Conservation (phyloP, 2,797 vertebrate genomes). For the Leuciscus waleckii region DNA sequence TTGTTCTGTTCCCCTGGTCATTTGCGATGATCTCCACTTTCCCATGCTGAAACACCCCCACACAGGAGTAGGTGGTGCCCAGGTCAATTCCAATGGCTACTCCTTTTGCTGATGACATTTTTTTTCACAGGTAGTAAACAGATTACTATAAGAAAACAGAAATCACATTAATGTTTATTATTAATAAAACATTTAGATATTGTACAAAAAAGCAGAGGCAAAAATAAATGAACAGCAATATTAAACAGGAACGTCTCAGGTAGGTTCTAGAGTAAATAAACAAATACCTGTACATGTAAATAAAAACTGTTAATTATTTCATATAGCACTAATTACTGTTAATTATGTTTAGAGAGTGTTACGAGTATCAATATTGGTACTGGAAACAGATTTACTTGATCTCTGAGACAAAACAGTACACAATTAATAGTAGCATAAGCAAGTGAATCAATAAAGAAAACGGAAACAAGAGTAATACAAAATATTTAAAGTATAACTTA, state of each 20-base stretch:
- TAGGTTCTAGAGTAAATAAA: neutral
- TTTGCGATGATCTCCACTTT: slow-evolving; percentile 9
- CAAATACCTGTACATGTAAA: neutral
- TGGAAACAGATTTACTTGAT: neutral
- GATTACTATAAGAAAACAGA: neutral
- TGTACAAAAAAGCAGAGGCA: neutral
- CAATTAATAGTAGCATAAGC: neutral
- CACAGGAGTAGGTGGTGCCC: slow-evolving; percentile 19
- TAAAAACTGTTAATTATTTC: neutral
- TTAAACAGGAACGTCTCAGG: neutral
- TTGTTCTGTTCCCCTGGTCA: slow-evolving; percentile 14
- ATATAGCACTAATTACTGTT: neutral
- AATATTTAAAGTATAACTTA: neutral
- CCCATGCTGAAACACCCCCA: slow-evolving; percentile 18
- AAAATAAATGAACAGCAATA: neutral
- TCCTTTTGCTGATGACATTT: slow-evolving; percentile 51
- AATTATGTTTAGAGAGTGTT: neutral
- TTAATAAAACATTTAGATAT: neutral
- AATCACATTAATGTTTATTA: neutral
- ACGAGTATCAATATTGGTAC: neutral
- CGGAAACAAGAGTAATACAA: neutral
- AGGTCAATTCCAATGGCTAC: slow-evolving; percentile 5
- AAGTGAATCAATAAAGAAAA: neutral
- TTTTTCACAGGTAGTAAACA: neutral
- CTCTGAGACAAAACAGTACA: neutral